These are phyloP conservation scores for Ondatra zibethicus DNA, from an alignment of 2,113 vertebrate species.

Conservation along the genomic window DNA sequence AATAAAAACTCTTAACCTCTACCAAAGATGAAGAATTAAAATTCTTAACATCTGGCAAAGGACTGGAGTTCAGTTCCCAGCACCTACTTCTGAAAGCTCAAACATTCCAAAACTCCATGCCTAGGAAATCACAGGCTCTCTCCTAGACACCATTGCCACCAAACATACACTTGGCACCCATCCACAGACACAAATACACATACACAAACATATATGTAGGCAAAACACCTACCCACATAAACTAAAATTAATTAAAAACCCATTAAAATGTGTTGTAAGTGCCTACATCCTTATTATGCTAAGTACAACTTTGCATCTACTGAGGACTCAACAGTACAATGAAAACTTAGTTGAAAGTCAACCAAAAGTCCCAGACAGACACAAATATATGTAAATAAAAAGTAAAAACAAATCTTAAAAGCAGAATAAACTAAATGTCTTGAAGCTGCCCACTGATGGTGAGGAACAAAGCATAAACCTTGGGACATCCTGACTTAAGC, in stretches of 20 bases:
- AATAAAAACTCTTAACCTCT: not conserved
- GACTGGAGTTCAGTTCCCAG: not conserved
- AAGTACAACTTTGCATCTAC: too few species aligned
- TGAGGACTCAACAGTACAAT: too few species aligned
- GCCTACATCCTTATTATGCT: too few species aligned
- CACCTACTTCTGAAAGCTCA: not conserved
- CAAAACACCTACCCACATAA: too few species aligned
- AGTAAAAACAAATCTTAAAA: not conserved
- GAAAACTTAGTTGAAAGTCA: too few species aligned
- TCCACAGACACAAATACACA: not conserved
- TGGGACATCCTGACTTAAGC: not conserved
- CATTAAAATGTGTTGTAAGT: too few species aligned
- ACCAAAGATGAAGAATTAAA: too few species aligned
- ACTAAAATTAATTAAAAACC: too few species aligned
- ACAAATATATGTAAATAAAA: not conserved
- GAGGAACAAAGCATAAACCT: not conserved
- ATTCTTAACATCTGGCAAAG: not conserved
- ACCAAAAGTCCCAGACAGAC: not conserved
- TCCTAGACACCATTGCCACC: not conserved
- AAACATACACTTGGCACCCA: not conserved
- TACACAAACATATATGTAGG: not conserved
- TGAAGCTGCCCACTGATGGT: not conserved
- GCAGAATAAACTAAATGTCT: not conserved
- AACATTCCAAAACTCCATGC: not conserved
- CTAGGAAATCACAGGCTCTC: not conserved